Evolutionary conservation across 64 coral and sea anemone species (phyloP).

Genomic region (Pocillopora verrucosa): DNA sequence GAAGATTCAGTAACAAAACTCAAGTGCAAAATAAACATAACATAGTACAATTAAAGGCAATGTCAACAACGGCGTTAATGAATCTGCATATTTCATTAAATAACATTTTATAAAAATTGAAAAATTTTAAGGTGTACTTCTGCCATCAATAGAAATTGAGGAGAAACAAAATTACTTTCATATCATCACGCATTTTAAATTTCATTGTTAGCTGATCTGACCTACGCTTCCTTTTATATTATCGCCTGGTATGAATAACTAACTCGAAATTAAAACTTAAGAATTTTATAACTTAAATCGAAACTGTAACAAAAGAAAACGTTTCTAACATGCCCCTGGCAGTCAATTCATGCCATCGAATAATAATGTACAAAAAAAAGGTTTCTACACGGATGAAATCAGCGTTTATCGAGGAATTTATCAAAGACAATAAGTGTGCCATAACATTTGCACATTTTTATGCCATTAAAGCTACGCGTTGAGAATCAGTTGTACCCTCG

Average conservation of each 20-base stretch:
- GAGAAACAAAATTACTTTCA: not conserved
- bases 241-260: not conserved
- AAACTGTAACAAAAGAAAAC: not conserved
- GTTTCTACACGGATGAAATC: not conserved
- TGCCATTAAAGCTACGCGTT: no score
- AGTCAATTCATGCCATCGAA: not conserved
- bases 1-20: not conserved
- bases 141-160: not conserved
- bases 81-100: slow-evolving; percentile 27
- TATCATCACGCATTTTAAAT: slow-evolving; percentile 15
- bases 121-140: not conserved
- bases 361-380: not conserved
- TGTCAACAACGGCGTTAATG: not conserved
- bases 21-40: not conserved
- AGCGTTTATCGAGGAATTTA: not conserved
- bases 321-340: not conserved
- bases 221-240: not conserved
- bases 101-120: not conserved
- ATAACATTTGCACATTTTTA: not conserved
- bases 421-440: not conserved
- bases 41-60: not conserved
- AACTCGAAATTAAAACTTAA: no score
- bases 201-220: not conserved
- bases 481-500: no score
- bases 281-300: not conserved